Conservation (phyloP, 1,140 invertebrate genomes). For the Bombus breviceps region DNA sequence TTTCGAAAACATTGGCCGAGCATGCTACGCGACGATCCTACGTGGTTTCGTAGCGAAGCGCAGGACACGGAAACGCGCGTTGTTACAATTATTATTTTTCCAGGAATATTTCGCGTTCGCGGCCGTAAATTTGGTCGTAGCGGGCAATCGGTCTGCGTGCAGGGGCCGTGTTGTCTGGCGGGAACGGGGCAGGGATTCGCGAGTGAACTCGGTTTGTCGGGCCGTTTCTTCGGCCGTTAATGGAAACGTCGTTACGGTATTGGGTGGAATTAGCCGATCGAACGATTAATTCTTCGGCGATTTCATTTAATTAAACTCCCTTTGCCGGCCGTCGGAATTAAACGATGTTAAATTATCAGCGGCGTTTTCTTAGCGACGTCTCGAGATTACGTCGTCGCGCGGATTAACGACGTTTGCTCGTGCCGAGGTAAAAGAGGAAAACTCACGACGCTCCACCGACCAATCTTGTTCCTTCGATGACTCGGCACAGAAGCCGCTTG, state of each 20-base stretch:
- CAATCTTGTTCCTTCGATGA: too few relatives aligned
- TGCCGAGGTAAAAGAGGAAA: too few relatives aligned
- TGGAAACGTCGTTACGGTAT: slow-evolving; percentile 49
- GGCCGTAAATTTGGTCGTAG: slow-evolving; percentile 72
- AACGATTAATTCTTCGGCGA: slow-evolving; percentile 56
- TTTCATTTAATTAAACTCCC: slow-evolving; percentile 57
- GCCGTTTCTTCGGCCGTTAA: neutral
- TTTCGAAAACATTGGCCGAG: too few relatives aligned
- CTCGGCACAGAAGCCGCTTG: too few relatives aligned
- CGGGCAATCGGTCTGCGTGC: neutral
- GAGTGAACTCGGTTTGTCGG: too few relatives aligned
- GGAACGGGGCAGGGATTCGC: too few relatives aligned
- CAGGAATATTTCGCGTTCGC: slow-evolving; percentile 72
- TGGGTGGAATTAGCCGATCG: slow-evolving; percentile 38
- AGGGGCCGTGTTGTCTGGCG: neutral
- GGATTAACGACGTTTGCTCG: slow-evolving; percentile 28
- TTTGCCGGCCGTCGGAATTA: slow-evolving; percentile 29
- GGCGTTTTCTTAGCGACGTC: slow-evolving; percentile 14
- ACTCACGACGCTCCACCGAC: too few relatives aligned
- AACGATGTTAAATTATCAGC: slow-evolving; percentile 48
- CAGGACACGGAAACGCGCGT: slow-evolving; percentile 17
- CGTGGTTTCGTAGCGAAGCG: too few relatives aligned
- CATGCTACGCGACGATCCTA: too few relatives aligned
- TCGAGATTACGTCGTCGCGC: slow-evolving; percentile 29
- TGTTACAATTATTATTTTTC: slow-evolving; percentile 81